Percentiles rank a stretch among this genome's conserved stretches.
Evolutionary conservation across 2,113 vertebrate species (phyloP).

Genomic region (Ascaphus truei): DNA sequence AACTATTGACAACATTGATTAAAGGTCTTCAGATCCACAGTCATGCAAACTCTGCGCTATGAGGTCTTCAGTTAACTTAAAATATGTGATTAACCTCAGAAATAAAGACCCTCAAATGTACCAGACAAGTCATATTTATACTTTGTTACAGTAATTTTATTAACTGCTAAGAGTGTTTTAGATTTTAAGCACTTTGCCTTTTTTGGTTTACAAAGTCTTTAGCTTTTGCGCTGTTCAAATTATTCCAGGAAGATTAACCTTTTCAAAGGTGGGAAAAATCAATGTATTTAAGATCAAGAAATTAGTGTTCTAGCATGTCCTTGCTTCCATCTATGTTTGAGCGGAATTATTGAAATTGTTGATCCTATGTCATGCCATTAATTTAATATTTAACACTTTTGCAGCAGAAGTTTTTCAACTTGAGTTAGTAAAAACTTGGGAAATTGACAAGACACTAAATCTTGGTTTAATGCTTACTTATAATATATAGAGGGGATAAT

Average conservation of each 20-base stretch:
- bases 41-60: too few species aligned
- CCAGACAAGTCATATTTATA: too few species aligned
- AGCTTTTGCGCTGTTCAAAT: background rate
- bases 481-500: background rate
- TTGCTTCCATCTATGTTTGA: background rate
- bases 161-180: background rate
- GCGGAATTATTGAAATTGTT: constrained; percentile 16
- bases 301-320: background rate
- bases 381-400: constrained; percentile 26
- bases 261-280: background rate
- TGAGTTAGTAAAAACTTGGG: background rate
- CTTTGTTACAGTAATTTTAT: background rate
- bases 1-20: too few species aligned
- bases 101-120: too few species aligned
- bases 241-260: background rate
- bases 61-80: too few species aligned
- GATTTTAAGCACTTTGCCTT: background rate
- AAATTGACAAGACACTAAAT: constrained; percentile 16
- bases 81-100: too few species aligned
- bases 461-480: constrained; percentile 20
- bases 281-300: background rate
- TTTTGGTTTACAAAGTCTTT: background rate
- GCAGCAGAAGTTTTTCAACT: constrained; percentile 16
- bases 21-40: too few species aligned
- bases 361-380: constrained; percentile 7